phyloP scores from a whole-genome alignment of 2,113 vertebrate genomes.

The Microcebus murinus region DNA sequence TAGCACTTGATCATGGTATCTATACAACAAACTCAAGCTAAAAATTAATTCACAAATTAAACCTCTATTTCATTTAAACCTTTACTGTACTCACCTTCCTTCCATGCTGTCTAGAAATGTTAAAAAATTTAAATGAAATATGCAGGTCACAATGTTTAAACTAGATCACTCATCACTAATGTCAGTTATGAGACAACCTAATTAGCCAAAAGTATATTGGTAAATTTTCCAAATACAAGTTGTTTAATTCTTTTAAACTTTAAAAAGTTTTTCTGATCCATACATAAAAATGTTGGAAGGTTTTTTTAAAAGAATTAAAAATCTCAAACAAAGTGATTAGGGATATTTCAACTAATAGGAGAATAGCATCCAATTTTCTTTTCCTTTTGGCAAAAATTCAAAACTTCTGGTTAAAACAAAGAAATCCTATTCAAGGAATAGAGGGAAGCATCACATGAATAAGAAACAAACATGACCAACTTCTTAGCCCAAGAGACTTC shows the following conservation, averaged over 20 bases:
- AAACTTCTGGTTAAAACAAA: background rate
- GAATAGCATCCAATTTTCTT: background rate
- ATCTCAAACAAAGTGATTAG: background rate
- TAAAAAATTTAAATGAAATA: conserved; percentile 7
- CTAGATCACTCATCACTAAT: conserved; percentile 12
- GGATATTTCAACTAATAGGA: background rate
- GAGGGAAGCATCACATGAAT: background rate
- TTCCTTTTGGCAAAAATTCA: background rate
- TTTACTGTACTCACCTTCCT: background rate
- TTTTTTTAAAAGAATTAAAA: conserved; percentile 19
- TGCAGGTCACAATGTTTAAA: background rate
- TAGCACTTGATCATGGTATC: background rate
- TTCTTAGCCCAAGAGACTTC: background rate
- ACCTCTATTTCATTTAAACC: conserved; percentile 19
- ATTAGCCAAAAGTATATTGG: background rate
- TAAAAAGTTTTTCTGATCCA: background rate
- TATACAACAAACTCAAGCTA: conserved; percentile 49
- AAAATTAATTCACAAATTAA: conserved; percentile 63
- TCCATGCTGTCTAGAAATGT: conserved; percentile 9
- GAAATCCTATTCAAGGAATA: background rate
- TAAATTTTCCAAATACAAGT: conserved; percentile 39
- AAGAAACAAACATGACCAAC: background rate
- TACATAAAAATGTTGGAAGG: background rate
- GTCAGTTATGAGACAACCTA: background rate
- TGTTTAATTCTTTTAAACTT: conserved; percentile 10